A percentile compares a stretch with the other conserved stretches of the same genome.
These are phyloP conservation scores for Xyrauchen texanus DNA, from an alignment of 2,113 vertebrate species.

Conservation along the genomic window DNA sequence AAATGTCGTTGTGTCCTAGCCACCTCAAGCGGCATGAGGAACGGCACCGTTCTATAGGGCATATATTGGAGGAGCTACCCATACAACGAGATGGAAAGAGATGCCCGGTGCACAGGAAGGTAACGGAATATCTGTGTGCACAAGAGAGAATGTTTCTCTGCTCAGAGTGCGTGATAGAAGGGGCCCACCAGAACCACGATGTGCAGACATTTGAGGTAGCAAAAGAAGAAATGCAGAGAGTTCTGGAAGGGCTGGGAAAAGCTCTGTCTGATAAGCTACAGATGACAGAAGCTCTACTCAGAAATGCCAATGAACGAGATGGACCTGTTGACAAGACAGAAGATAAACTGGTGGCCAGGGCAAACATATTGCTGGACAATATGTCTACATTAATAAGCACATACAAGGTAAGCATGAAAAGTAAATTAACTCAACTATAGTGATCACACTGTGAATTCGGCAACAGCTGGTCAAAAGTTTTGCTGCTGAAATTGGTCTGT, in stretches of 20 bases:
- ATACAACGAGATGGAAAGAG: neutral
- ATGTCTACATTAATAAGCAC: slow-evolving; percentile 30
- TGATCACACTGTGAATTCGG: too few relatives aligned
- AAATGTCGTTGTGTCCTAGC: slow-evolving; percentile 72
- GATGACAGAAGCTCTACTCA: slow-evolving; percentile 61
- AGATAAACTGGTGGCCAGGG: slow-evolving; percentile 64
- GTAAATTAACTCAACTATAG: neutral
- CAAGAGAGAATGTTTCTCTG: slow-evolving; percentile 66
- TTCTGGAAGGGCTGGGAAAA: slow-evolving; percentile 61
- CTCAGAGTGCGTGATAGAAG: slow-evolving; percentile 56
- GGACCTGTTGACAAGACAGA: slow-evolving; percentile 52
- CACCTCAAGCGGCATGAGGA: slow-evolving; percentile 71
- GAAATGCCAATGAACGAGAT: slow-evolving; percentile 57
- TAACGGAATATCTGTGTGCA: slow-evolving; percentile 73
- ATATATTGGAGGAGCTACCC: slow-evolving; percentile 62
- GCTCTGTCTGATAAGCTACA: slow-evolving; percentile 63
- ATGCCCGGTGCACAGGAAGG: slow-evolving; percentile 63
- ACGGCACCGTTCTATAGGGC: slow-evolving; percentile 59
- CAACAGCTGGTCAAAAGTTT: too few relatives aligned
- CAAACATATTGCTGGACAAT: slow-evolving; percentile 60
- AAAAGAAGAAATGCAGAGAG: slow-evolving; percentile 67
- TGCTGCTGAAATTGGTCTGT: too few relatives aligned
- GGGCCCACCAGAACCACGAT: slow-evolving; percentile 67
- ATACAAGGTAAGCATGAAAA: slow-evolving; percentile 8
- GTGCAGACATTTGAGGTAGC: slow-evolving; percentile 66